Conservation (phyloP, 1,140 invertebrate genomes). For the Drosophila sucinea region DNA sequence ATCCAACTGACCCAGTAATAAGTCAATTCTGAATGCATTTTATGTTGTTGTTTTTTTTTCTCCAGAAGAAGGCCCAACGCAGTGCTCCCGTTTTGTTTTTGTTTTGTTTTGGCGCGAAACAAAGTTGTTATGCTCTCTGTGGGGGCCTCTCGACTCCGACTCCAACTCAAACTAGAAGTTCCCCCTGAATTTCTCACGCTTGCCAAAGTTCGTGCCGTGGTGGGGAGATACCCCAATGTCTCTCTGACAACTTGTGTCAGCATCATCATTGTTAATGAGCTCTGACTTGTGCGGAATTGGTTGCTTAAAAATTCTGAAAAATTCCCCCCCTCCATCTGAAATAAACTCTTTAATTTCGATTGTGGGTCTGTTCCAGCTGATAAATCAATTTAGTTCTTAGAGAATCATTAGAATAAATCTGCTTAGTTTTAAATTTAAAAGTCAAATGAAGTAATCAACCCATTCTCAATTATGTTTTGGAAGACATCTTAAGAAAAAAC, state of each 20-base stretch:
- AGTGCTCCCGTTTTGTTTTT: not conserved
- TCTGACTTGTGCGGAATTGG: conserved; percentile 14
- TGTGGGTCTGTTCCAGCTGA: no score
- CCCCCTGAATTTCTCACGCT: conserved; percentile 62
- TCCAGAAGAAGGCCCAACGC: conserved; percentile 23
- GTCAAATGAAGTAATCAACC: not conserved
- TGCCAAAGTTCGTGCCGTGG: conserved; percentile 32
- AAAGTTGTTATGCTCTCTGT: conserved; percentile 38
- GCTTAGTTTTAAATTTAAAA: not conserved
- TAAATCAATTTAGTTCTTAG: not conserved
- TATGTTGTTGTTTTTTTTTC: not conserved
- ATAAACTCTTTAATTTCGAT: no score
- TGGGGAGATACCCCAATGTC: not conserved
- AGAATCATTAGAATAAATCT: not conserved
- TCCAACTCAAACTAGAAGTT: not conserved
- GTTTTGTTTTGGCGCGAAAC: conserved; percentile 24
- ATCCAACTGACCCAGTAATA: conserved; percentile 38
- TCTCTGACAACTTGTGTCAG: conserved; percentile 63
- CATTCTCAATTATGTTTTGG: not conserved
- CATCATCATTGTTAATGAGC: conserved; percentile 61
- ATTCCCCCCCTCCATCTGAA: not conserved
- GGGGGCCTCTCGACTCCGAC: conserved; percentile 21
- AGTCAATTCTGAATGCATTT: not conserved
- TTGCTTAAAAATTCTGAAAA: not conserved
- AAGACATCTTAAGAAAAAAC: not conserved